phyloP scores from a whole-genome alignment of 2,797 vertebrate genomes.

The Acrossocheilus fasciatus region DNA sequence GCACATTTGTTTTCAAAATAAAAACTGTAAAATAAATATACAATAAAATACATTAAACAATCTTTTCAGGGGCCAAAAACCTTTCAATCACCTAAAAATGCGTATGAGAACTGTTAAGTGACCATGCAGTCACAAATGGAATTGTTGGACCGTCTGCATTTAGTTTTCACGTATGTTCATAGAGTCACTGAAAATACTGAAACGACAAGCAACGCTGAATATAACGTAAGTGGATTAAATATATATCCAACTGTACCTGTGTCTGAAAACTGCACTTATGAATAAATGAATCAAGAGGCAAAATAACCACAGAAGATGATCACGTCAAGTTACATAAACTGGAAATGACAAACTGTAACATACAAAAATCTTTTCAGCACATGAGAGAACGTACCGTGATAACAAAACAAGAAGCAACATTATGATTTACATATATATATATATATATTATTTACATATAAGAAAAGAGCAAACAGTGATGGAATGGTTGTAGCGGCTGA shows the following conservation, averaged over 20 bases:
- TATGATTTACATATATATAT: slow-evolving; percentile 46
- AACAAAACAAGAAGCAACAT: slow-evolving; percentile 47
- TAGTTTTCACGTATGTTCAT: slow-evolving; percentile 15
- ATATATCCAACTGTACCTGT: slow-evolving; percentile 43
- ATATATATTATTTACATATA: slow-evolving; percentile 37
- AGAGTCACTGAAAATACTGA: slow-evolving; percentile 39
- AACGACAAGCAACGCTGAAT: slow-evolving; percentile 16
- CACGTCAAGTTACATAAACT: slow-evolving; percentile 3
- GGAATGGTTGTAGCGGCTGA: slow-evolving; percentile 19
- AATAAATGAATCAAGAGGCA: slow-evolving; percentile 32
- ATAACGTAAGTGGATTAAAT: slow-evolving; percentile 22
- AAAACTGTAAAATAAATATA: slow-evolving; percentile 78
- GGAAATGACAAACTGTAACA: slow-evolving; percentile 46
- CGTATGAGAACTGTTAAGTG: slow-evolving; percentile 20
- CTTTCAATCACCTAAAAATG: slow-evolving; percentile 57
- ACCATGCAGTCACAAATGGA: slow-evolving; percentile 29
- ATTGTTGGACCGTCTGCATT: background rate
- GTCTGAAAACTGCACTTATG: slow-evolving; percentile 42
- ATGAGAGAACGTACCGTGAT: slow-evolving; percentile 54
- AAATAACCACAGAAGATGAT: slow-evolving; percentile 18
- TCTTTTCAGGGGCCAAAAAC: slow-evolving; percentile 47
- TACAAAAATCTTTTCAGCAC: slow-evolving; percentile 52
- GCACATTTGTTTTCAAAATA: slow-evolving; percentile 64
- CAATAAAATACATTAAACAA: slow-evolving; percentile 63
- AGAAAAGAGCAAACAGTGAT: slow-evolving; percentile 21